Evolutionary conservation across 2,797 vertebrate species (phyloP).

Genomic region (Tamandua tetradactyla): DNA sequence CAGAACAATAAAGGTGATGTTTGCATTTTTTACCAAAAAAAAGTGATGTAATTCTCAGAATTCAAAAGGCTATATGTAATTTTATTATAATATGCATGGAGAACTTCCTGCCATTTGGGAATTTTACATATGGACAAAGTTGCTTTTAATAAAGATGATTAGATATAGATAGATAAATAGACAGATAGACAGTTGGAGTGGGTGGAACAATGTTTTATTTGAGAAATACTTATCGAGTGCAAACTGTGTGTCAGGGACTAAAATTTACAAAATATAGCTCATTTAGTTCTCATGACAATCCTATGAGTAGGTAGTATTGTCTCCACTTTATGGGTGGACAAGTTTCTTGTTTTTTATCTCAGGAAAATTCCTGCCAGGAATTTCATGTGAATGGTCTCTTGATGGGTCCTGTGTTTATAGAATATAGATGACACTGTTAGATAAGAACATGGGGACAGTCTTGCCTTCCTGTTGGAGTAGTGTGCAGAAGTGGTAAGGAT

Average conservation of each 20-base stretch:
- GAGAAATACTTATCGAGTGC: not conserved
- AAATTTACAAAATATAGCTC: not conserved
- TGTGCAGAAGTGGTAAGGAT: not conserved
- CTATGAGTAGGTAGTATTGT: not conserved
- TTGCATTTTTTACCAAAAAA: no score
- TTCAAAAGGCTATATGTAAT: not conserved
- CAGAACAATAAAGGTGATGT: no score
- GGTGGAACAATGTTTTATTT: not conserved
- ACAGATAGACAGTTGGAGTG: no score
- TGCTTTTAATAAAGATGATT: not conserved
- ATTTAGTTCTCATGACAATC: not conserved
- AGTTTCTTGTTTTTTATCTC: no score
- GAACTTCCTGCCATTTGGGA: not conserved
- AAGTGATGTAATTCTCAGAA: no score
- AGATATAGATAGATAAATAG: not conserved
- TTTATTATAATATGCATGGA: not conserved
- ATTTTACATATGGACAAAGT: not conserved
- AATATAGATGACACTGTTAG: not conserved
- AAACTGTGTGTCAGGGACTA: not conserved
- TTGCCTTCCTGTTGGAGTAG: not conserved
- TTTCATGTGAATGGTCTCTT: no score
- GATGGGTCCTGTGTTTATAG: not conserved
- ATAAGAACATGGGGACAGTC: not conserved
- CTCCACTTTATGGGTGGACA: no score
- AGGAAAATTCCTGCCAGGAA: no score